A percentile compares a stretch with the other conserved stretches of the same genome.
Evolutionary conservation across 2,888 invertebrate species (phyloP).

Genomic region (Leucoma salicis): DNA sequence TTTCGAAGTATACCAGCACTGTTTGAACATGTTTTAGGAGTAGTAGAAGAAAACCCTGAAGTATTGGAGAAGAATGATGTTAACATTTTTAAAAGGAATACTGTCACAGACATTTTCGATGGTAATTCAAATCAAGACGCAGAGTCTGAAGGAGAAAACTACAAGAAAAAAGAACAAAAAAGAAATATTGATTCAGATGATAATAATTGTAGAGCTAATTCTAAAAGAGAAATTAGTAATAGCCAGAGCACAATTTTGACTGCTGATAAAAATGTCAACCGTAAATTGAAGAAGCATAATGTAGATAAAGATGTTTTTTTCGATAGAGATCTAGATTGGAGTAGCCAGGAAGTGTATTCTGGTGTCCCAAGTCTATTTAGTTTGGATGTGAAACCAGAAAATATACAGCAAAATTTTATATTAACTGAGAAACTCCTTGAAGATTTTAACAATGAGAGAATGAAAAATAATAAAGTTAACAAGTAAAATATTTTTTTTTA

Average conservation of each 20-base stretch:
- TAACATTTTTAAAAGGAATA: conserved; percentile 32
- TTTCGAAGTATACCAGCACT: conserved; percentile 52
- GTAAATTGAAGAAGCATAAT: background rate
- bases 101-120: background rate
- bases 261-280: conserved; percentile 1
- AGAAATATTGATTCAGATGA: conserved; percentile 6
- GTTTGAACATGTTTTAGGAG: conserved; percentile 50
- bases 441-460: conserved; percentile 41
- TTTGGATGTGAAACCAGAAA: conserved; percentile 37
- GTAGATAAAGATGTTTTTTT: background rate
- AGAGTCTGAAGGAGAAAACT: background rate
- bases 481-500: background rate
- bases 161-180: background rate
- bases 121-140: background rate
- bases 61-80: conserved; percentile 51
- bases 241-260: background rate
- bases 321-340: background rate
- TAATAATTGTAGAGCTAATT: background rate
- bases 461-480: background rate
- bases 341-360: conserved; percentile 11
- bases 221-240: background rate
- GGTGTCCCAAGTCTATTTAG: conserved; percentile 23
- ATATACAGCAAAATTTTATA: conserved; percentile 43
- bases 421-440: conserved; percentile 46
- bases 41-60: conserved; percentile 50